phyloP scores from a whole-genome alignment of 2,797 vertebrate species.

The Podarcis siculus region DNA sequence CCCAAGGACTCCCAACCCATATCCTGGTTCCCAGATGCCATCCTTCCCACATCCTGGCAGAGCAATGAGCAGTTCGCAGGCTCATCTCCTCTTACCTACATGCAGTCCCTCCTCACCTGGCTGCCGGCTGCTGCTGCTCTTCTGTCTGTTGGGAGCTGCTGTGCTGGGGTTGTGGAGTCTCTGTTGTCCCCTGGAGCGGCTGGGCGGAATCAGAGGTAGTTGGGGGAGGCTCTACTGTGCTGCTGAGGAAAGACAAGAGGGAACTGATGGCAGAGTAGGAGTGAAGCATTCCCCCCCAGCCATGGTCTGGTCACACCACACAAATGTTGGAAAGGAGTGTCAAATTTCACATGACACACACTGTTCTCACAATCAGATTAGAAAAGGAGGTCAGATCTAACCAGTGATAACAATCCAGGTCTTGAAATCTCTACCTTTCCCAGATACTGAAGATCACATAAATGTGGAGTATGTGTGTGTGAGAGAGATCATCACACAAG shows the following conservation, averaged over 20 bases:
- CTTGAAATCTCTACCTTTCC: too few species aligned
- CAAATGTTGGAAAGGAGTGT: neutral
- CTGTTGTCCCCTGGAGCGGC: slow-evolving; percentile 1
- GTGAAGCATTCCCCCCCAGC: neutral
- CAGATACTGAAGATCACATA: too few species aligned
- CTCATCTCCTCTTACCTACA: neutral
- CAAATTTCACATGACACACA: neutral
- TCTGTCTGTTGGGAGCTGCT: slow-evolving; percentile 23
- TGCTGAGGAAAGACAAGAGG: slow-evolving; percentile 34
- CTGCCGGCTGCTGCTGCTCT: neutral
- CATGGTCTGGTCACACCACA: too few species aligned
- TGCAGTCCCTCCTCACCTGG: slow-evolving; percentile 26
- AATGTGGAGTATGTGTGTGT: too few species aligned
- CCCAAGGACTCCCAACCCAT: neutral
- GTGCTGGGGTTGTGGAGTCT: neutral
- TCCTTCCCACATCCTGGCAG: neutral
- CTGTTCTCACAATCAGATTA: neutral
- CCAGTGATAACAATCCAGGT: neutral
- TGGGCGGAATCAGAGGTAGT: slow-evolving; percentile 40
- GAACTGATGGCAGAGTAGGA: slow-evolving; percentile 45
- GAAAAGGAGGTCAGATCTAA: neutral
- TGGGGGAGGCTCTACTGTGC: slow-evolving; percentile 44
- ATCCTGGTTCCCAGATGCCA: too few species aligned
- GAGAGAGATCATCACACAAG: too few species aligned
- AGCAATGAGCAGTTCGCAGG: neutral